A percentile compares a stretch with the other conserved stretches of the same genome.
Conservation (phyloP, 2,113 vertebrate genomes). For the Pteronura brasiliensis region DNA sequence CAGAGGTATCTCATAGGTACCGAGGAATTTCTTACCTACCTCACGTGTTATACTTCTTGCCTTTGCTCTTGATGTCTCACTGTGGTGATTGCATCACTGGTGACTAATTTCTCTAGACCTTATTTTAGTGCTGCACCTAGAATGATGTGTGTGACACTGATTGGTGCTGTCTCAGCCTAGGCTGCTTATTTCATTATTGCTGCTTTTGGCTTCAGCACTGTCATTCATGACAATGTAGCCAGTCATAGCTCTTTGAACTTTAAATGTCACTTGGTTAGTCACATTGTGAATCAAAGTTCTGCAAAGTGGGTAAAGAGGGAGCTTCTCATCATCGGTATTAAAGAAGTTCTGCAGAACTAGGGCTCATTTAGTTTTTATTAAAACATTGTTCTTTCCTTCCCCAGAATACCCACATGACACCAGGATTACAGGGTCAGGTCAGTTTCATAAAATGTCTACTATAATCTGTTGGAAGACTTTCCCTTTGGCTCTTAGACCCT, state of each 20-base stretch:
- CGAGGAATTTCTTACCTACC: not conserved
- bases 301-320: not conserved
- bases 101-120: not conserved
- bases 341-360: not conserved
- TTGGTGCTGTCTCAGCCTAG: no score
- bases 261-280: not conserved
- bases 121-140: not conserved
- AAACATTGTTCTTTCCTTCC: not conserved
- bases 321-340: accelerated
- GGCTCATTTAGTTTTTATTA: not conserved
- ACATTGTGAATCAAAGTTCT: not conserved
- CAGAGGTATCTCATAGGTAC: not conserved
- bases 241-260: not conserved
- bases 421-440: not conserved
- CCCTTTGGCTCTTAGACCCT: not conserved
- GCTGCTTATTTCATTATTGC: not conserved
- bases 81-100: accelerated
- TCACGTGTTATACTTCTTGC: not conserved
- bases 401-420: not conserved
- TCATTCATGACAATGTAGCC: not conserved
- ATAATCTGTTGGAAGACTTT: not conserved
- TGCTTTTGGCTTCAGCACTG: not conserved
- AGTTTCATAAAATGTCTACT: not conserved
- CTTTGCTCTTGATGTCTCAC: not conserved
- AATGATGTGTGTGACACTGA: accelerated